These are phyloP conservation scores for Menidia menidia DNA, from an alignment of 2,797 vertebrate species.

Conservation along the genomic window DNA sequence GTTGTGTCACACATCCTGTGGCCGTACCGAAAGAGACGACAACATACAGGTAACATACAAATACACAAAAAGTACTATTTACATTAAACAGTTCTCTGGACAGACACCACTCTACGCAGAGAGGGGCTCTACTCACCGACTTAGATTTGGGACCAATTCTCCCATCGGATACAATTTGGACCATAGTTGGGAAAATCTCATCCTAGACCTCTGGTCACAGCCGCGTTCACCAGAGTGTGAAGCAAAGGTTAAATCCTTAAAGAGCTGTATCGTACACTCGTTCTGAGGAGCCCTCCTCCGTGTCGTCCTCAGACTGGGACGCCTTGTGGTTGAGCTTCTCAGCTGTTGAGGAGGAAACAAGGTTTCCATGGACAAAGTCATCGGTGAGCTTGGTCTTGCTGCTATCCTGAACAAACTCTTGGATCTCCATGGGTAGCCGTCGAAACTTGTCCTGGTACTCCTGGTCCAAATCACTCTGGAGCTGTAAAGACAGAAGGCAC, in stretches of 20 bases:
- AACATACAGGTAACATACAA: slow-evolving; percentile 71
- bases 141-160: slow-evolving; percentile 67
- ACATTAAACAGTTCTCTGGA: slow-evolving; percentile 63
- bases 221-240: slow-evolving; percentile 58
- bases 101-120: slow-evolving; percentile 57
- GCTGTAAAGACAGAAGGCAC: slow-evolving; percentile 71
- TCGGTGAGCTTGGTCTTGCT: slow-evolving; percentile 90
- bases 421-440: slow-evolving; percentile 95
- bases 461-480: slow-evolving; percentile 95
- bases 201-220: slow-evolving; percentile 59
- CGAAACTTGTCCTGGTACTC: slow-evolving; percentile 99
- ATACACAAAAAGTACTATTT: slow-evolving; percentile 75
- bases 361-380: slow-evolving; percentile 75
- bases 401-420: slow-evolving; percentile 97
- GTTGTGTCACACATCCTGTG: slow-evolving; percentile 66
- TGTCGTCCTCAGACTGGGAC: slow-evolving; percentile 87
- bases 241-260: slow-evolving; percentile 73
- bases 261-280: slow-evolving; percentile 92
- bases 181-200: slow-evolving; percentile 56
- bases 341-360: slow-evolving; percentile 76
- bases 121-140: slow-evolving; percentile 72
- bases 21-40: slow-evolving; percentile 70
- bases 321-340: slow-evolving; percentile 88
- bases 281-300: slow-evolving; percentile 85
- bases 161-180: slow-evolving; percentile 65